A percentile compares a stretch with the other conserved stretches of the same genome.
These are phyloP conservation scores for Diplodus sargus DNA, from an alignment of 2,797 vertebrate species.

Conservation along the genomic window DNA sequence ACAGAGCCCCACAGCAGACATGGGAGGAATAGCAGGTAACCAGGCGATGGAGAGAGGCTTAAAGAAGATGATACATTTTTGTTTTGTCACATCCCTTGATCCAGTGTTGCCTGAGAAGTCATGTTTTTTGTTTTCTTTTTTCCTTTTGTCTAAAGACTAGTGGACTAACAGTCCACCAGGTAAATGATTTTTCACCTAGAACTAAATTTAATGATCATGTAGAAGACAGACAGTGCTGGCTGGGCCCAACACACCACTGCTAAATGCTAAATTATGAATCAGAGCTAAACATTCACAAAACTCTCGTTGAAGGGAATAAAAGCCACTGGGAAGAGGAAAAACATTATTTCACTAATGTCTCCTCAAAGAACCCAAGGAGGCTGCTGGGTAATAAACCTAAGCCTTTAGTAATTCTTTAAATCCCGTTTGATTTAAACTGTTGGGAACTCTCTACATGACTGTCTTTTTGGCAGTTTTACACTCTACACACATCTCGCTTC, in stretches of 20 bases:
- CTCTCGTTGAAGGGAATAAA: slow-evolving; percentile 37
- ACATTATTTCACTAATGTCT: slow-evolving; percentile 45
- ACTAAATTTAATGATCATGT: slow-evolving; percentile 17
- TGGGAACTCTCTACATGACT: slow-evolving; percentile 32
- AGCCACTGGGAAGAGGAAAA: slow-evolving; percentile 45
- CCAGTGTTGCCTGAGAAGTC: neutral
- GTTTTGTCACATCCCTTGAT: slow-evolving; percentile 43
- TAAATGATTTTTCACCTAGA: slow-evolving; percentile 21
- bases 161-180: slow-evolving; percentile 17
- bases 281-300: slow-evolving; percentile 57
- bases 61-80: slow-evolving; percentile 21
- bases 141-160: slow-evolving; percentile 27
- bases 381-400: slow-evolving; percentile 48
- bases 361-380: slow-evolving; percentile 25
- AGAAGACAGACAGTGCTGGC: slow-evolving; percentile 8
- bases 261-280: slow-evolving; percentile 70
- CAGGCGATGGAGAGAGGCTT: slow-evolving; percentile 15
- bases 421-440: slow-evolving; percentile 52
- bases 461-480: slow-evolving; percentile 23
- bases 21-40: slow-evolving; percentile 81
- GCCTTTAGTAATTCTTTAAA: slow-evolving; percentile 42
- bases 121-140: neutral
- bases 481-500: slow-evolving; percentile 21
- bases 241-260: slow-evolving; percentile 22
- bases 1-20: slow-evolving; percentile 88